Conservation (phyloP, 2,888 invertebrate genomes). For the Petrolisthes manimaculis region DNA sequence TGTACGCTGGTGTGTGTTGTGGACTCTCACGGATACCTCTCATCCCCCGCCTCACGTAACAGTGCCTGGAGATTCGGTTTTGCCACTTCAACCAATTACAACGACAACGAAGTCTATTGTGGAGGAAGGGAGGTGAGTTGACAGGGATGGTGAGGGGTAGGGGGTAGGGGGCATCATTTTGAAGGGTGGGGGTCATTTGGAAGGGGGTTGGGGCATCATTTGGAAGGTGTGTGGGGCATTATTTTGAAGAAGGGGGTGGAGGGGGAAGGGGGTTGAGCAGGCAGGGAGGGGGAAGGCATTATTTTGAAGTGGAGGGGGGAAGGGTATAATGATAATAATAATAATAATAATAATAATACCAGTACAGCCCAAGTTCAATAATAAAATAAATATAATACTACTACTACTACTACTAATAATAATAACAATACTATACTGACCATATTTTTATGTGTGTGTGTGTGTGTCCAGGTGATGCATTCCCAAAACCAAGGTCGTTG, state of each 20-base stretch:
- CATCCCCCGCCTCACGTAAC: constrained; percentile 72
- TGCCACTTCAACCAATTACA: constrained; percentile 91
- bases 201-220: too few species aligned
- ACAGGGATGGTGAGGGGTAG: too few species aligned
- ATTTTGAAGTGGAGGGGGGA: background rate
- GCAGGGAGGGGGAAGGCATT: background rate
- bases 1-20: background rate
- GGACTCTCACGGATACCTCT: constrained; percentile 31
- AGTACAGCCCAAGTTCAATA: too few species aligned
- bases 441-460: too few species aligned
- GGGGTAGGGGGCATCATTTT: too few species aligned
- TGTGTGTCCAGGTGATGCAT: constrained; percentile 55
- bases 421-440: too few species aligned
- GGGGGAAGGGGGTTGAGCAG: background rate
- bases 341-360: too few species aligned
- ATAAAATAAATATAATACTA: too few species aligned
- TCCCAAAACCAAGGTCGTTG: constrained; percentile 68
- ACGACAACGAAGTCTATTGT: constrained; percentile 93
- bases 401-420: too few species aligned
- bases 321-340: background rate
- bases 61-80: constrained; percentile 96
- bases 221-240: background rate
- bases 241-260: background rate
- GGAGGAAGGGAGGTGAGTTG: constrained; percentile 83
- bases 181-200: background rate